phyloP scores from a whole-genome alignment of 2,113 vertebrate genomes.

The Hassar affinis region DNA sequence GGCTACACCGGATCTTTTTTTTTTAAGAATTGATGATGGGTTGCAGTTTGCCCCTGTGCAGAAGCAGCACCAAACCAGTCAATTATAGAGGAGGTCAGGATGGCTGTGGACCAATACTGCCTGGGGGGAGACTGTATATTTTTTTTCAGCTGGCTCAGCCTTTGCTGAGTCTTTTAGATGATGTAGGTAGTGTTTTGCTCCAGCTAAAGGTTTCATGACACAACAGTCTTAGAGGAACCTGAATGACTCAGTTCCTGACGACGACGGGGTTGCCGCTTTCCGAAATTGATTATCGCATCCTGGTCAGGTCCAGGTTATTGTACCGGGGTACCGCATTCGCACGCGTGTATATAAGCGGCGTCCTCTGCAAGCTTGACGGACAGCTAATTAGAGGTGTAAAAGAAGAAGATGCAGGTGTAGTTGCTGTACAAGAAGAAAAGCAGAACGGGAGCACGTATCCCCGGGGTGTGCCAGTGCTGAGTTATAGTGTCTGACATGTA shows the following conservation, averaged over 20 bases:
- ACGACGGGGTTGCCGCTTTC: not conserved
- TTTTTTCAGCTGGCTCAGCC: conserved; percentile 9
- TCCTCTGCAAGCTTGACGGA: not conserved
- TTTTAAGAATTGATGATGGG: not conserved
- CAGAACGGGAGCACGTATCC: not conserved
- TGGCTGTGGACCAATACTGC: not conserved
- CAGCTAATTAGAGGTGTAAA: not conserved
- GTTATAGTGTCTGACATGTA: conserved; percentile 2
- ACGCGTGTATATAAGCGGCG: not conserved
- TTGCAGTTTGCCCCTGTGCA: not conserved
- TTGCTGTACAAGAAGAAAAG: not conserved
- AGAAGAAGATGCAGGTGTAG: not conserved
- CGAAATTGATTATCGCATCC: not conserved
- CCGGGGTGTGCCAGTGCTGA: not conserved
- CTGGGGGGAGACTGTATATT: not conserved
- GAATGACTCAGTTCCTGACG: not conserved
- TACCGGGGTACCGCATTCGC: not conserved
- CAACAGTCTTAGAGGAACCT: not conserved
- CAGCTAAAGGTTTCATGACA: not conserved
- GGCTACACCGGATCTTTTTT: not conserved
- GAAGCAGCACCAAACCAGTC: not conserved
- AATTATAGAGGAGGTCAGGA: conserved; percentile 8
- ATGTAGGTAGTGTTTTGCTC: conserved; percentile 7
- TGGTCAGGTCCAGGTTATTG: not conserved
- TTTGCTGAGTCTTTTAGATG: not conserved